phyloP scores from a whole-genome alignment of 2,797 vertebrate species.

The Pagetopsis macropterus region DNA sequence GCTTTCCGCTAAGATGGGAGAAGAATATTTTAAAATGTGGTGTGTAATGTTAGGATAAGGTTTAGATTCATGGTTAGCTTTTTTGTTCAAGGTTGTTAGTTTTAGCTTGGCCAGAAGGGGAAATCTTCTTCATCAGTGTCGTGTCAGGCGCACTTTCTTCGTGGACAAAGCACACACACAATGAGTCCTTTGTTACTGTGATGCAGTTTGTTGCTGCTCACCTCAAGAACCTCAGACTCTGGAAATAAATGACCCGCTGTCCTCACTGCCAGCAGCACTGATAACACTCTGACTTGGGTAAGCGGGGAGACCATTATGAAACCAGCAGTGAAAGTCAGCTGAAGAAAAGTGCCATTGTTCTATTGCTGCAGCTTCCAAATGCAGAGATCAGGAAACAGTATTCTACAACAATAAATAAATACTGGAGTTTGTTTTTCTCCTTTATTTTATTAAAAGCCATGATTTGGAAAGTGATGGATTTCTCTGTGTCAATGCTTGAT shows the following conservation, averaged over 20 bases:
- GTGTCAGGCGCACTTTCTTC: constrained; percentile 6
- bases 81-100: constrained; percentile 10
- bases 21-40: constrained; percentile 14
- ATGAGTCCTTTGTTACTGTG: constrained; percentile 25
- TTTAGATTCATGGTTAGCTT: constrained; percentile 23
- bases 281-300: constrained; percentile 45
- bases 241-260: constrained; percentile 52
- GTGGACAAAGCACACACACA: constrained; percentile 2
- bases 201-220: constrained; percentile 34
- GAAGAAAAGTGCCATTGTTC: constrained; percentile 29
- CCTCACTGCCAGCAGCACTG: constrained; percentile 49
- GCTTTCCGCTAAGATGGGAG: constrained; percentile 4
- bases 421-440: constrained; percentile 4
- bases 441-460: constrained; percentile 12
- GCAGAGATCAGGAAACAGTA: not conserved
- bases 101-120: constrained; percentile 4
- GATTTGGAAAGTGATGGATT: constrained; percentile 3
- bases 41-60: constrained; percentile 25
- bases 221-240: constrained; percentile 59
- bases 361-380: constrained; percentile 8
- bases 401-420: constrained; percentile 1
- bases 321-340: constrained; percentile 32
- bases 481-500: constrained; percentile 31
- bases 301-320: constrained; percentile 30
- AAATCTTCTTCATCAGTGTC: not conserved